Evolutionary conservation across 2,797 vertebrate genomes (phyloP).

Genomic region (Hapalemur alaotrensis): DNA sequence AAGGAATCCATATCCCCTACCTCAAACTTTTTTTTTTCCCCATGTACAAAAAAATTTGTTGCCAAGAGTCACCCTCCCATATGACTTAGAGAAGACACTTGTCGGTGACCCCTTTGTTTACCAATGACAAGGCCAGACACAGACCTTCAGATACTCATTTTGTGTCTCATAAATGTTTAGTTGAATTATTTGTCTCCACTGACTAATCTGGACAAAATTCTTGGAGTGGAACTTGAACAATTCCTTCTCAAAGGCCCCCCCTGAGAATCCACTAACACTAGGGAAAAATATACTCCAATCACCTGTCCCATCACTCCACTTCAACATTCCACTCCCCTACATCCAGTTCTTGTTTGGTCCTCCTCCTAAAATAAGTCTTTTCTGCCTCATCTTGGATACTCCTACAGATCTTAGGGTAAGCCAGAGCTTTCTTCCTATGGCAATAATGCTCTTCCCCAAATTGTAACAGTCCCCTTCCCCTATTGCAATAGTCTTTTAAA

Average conservation of each 20-base stretch:
- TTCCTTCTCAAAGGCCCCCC: accelerated
- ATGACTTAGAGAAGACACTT: neutral
- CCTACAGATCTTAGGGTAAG: neutral
- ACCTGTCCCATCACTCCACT: neutral
- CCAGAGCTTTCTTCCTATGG: neutral
- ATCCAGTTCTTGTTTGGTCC: neutral
- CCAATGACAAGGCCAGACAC: neutral
- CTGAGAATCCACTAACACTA: neutral
- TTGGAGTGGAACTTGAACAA: neutral
- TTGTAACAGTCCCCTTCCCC: neutral
- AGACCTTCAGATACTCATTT: neutral
- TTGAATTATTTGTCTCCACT: neutral
- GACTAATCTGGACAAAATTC: neutral
- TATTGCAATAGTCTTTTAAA: neutral
- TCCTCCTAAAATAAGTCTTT: neutral
- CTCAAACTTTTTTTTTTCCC: neutral
- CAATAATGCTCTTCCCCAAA: accelerated
- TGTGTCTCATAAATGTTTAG: neutral
- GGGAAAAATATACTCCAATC: neutral
- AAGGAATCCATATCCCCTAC: neutral
- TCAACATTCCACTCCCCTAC: neutral
- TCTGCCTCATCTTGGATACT: neutral
- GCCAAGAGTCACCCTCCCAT: neutral
- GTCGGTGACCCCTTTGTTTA: neutral
- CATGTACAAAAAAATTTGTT: neutral